phyloP scores from a whole-genome alignment of 1,140 invertebrate species.

The Drosophila orosa region DNA sequence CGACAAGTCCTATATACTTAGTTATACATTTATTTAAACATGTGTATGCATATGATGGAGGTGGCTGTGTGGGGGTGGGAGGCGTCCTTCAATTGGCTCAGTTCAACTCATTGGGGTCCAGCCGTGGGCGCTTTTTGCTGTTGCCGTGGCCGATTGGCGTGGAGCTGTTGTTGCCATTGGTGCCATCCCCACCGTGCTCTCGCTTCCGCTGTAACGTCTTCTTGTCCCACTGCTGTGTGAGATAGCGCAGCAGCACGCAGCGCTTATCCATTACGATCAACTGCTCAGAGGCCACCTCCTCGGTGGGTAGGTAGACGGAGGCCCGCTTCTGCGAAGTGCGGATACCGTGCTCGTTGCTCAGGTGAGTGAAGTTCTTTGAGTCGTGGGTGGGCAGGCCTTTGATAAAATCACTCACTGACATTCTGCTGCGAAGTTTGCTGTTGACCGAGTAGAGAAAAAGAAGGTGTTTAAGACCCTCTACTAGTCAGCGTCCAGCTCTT shows the following conservation, averaged over 20 bases:
- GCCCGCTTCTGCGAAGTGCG: slow-evolving; percentile 93
- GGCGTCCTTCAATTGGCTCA: slow-evolving; percentile 17
- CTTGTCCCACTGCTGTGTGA: slow-evolving; percentile 97
- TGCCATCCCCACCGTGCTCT: slow-evolving; percentile 77
- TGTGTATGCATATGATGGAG: slow-evolving; percentile 20
- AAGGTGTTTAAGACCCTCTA: background rate
- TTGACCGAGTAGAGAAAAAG: background rate
- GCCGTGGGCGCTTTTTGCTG: slow-evolving; percentile 81
- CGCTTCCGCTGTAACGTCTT: slow-evolving; percentile 88
- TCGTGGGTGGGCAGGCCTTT: slow-evolving; percentile 95
- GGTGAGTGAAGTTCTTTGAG: slow-evolving; percentile 95
- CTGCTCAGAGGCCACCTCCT: slow-evolving; percentile 95
- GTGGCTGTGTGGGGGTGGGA: slow-evolving; percentile 1
- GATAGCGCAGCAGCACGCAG: slow-evolving; percentile 95
- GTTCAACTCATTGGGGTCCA: slow-evolving; percentile 73
- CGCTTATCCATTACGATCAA: slow-evolving; percentile 98
- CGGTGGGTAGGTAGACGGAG: slow-evolving; percentile 95
- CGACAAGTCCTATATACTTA: slow-evolving; percentile 28
- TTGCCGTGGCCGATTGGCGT: slow-evolving; percentile 38
- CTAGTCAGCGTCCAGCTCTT: too few species aligned
- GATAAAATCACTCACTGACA: slow-evolving; percentile 89
- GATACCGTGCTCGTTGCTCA: slow-evolving; percentile 93
- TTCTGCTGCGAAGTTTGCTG: slow-evolving; percentile 84
- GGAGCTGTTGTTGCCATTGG: slow-evolving; percentile 46
- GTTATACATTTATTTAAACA: slow-evolving; percentile 16